Evolutionary conservation across 2,888 invertebrate genomes (phyloP), one percentile per base, ranked within the genome.

Genomic region (Chrysotoxum bicinctum): DNA sequence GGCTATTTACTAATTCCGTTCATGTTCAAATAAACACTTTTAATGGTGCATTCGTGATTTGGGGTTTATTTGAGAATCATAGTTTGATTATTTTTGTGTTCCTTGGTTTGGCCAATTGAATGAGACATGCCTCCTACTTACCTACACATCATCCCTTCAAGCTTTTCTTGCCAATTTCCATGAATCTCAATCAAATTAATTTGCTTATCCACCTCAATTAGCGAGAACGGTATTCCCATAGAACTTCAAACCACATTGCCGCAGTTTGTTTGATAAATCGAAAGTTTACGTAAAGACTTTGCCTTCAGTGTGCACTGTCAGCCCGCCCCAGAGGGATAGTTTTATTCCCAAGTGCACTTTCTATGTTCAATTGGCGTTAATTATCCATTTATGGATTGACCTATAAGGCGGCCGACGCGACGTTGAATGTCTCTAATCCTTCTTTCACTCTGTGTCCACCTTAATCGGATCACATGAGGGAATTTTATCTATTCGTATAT

Each of bases 31-130:
- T 72, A 75, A 85, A 62, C 72, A 76, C 68, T 81, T 56, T 69
- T 75, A 76, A 73, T 81, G 85, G 21, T 32, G 8, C 19, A 54
- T 73, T 85, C 85, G 85, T 85, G 81, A 85, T 77, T 85, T 45
- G 35, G 37, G 26, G 23, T 60, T 37, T 56, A 12, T 26, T 64
- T 40, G 7, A 23, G 37, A 37, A 40, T 62, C 26, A 43, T 19
- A 19, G 26, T 14, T 21, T 40, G 26, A 6, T 6, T 14, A 8
- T 40, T 43, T 32, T 16, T 21, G 37, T 16, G 2, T 43, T 43
- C 8, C 2, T 40, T 43, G 16, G 30, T 35, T 66, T 54, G 37
- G 50, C 45, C 45, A 68, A 69, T 26, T 69, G 14, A 56, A 64
- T 48, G 21, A 48, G 32, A 73, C 43, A 74, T 43, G 3, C 1